Base-by-base conservation (phyloP, 2,113 vertebrate genomes). In the Stegastes partitus region DNA sequence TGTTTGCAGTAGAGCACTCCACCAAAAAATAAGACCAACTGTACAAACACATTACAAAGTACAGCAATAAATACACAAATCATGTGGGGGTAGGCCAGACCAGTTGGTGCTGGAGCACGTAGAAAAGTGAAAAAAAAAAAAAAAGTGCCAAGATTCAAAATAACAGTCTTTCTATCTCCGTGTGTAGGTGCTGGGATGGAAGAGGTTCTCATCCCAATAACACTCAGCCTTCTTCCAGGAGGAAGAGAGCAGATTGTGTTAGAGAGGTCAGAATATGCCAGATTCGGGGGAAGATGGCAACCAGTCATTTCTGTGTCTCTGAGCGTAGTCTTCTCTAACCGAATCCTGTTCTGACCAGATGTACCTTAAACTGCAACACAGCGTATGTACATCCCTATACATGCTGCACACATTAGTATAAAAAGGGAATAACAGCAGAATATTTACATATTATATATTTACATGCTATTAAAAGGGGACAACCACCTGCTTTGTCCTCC, bases 81-180 rank as follows among this genome's bases (percentile, higher is more conserved):
- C 21, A 59, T 25, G 26, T 2, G 1, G 3, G 56, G 57, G 18
- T 16, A 59, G 54, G 31, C 42, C 49, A 45, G 34, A 49, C n/a
- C 2, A 45, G n/a, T 58, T 54, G 10, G 16, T 55, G 53, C 31
- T 11, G 14, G 6, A 63, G 34, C 42, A 67, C 54, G 56, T 62
- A 22, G 15, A 55, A 25, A 68, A 68, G 42, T 59, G 19, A 6
- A 74, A 7, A 5, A 2, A 31, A 9, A n/a, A 34, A 34, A 34
- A 55, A 74, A 76, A 45, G 44, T 63, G 2, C n/a, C 19, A 23
- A 2, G n/a, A 79, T 72, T 85, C 55, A 39, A 83, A 83, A 87
- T 67, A 77, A 73, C 31, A 18, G 19, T 74, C 19, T 53, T 77
- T 59, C 25, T 65, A 9, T 72, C 23, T 72, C 16, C 23, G 18